Conservation (phyloP, 1,140 invertebrate genomes). For the Caenorhabditis brenneri region DNA sequence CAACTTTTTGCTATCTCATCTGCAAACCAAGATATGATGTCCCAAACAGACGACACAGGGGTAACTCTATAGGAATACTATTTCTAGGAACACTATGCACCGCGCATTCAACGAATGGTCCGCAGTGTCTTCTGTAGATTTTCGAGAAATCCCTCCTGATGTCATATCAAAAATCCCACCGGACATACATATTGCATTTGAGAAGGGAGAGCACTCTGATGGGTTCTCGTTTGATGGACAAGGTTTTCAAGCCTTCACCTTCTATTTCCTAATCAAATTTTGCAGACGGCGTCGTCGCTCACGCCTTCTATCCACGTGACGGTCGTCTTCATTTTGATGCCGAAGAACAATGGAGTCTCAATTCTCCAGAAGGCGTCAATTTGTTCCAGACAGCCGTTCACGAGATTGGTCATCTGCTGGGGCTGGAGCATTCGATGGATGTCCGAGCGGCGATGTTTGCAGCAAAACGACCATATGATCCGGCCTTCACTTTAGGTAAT, state of each 20-base stretch:
- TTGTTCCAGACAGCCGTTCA: constrained; percentile 68
- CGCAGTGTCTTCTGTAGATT: constrained; percentile 59
- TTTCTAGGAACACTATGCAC: constrained; percentile 69
- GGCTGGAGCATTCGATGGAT: constrained; percentile 68
- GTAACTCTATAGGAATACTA: too few relatives aligned
- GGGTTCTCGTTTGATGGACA: constrained; percentile 66
- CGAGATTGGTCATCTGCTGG: constrained; percentile 69
- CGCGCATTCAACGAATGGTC: constrained; percentile 67
- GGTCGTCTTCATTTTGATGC: constrained; percentile 69
- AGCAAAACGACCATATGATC: constrained; percentile 59
- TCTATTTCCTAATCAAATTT: too few relatives aligned
- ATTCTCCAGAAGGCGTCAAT: constrained; percentile 63
- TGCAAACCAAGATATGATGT: too few relatives aligned
- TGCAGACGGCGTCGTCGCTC: constrained; percentile 67
- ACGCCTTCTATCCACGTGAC: constrained; percentile 69
- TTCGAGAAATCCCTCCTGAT: constrained; percentile 57
- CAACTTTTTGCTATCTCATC: too few relatives aligned
- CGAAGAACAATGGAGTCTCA: constrained; percentile 69
- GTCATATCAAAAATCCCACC: constrained; percentile 14
- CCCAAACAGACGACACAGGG: too few relatives aligned
- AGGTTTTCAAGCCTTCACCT: constrained; percentile 52
- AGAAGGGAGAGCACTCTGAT: constrained; percentile 64
- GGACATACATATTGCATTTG: constrained; percentile 60
- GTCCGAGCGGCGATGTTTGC: constrained; percentile 66
- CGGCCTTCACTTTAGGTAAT: constrained; percentile 57